Evolutionary conservation across 2,888 invertebrate species (phyloP), one percentile per base, ranked within the genome.

Genomic region (Agrotis clavis): DNA sequence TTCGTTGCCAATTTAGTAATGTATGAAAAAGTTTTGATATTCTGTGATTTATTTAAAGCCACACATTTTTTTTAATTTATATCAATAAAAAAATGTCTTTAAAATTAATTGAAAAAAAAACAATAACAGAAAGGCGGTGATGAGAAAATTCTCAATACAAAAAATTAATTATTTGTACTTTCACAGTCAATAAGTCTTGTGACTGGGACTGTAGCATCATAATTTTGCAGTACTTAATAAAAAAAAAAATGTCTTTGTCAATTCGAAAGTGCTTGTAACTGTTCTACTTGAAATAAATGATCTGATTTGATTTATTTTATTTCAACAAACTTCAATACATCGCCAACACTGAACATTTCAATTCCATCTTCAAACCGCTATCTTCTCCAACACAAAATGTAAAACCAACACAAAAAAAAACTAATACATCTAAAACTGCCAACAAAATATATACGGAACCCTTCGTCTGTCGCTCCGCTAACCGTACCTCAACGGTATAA

Each of bases 401-500:
- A 35, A 35, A 7, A 35, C 35, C 30, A 30, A 30, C 60, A 67
- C 59, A 25, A 18, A 60, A 71, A 50, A 68, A 71, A 71, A 56
- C 48, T 57, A 69, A 74, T 70, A 77, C 54, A 68, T 84, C 67
- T 71, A 65, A 67, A 70, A 67, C 59, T 47, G 25, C 19, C 67
- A 73, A 53, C 30, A 68, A 73, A 80, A 71, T 71, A 41, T 53
- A 66, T 67, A 79, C 68, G 16, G 77, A 77, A 74, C 72, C 75
- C 57, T 48, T 14, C 60, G 41, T 13, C 30, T 54, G 11, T 11
- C 21, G 16, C 56, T 60, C 54, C 69, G 65, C 70, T 77, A 71
- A 41, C 68, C 53, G 65, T 70, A 75, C 65, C 65, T 67, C 74
- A 30, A 67, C 67, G 63, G 76, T 76, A 87, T 81, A 84, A 80